Evolutionary conservation across 2,113 vertebrate species (phyloP).

Genomic region (Thymallus thymallus): DNA sequence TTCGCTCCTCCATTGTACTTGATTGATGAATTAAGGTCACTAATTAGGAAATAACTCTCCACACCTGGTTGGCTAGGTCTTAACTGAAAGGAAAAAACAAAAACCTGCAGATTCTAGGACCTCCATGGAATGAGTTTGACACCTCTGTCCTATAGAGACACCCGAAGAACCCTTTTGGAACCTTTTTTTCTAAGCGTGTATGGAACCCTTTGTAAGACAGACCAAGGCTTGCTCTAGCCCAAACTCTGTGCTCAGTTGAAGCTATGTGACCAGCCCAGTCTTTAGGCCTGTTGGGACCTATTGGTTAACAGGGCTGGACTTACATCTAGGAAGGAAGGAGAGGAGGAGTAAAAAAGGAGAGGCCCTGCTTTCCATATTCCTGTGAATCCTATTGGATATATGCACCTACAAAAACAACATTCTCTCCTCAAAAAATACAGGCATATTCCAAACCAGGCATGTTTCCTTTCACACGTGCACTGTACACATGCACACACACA

Average conservation of each 20-base stretch:
- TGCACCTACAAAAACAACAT: constrained; percentile 26
- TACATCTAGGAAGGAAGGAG: neutral
- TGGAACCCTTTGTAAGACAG: neutral
- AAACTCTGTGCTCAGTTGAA: neutral
- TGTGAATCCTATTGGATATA: constrained; percentile 30
- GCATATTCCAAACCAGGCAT: neutral
- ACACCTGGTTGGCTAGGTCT: too few relatives aligned
- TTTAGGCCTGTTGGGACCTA: neutral
- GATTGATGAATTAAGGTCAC: too few relatives aligned
- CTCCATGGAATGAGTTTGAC: too few relatives aligned
- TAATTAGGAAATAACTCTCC: too few relatives aligned
- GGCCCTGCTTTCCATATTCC: constrained; percentile 50
- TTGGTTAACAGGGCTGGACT: neutral
- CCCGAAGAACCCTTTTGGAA: too few relatives aligned
- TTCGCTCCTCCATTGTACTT: too few relatives aligned
- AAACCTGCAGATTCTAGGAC: too few relatives aligned
- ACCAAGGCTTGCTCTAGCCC: constrained; percentile 20
- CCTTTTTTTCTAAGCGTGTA: too few relatives aligned
- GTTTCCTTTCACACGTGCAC: neutral
- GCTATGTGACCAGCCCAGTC: constrained; percentile 19
- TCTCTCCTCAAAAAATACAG: constrained; percentile 21
- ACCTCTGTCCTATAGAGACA: too few relatives aligned
- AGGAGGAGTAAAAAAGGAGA: constrained; percentile 17
- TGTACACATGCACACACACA: neutral
- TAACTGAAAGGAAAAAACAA: too few relatives aligned